Evolutionary conservation across 2,797 vertebrate genomes (phyloP), one percentile per base, ranked within the genome.

Genomic region (Cynodonichthys magdalenae): DNA sequence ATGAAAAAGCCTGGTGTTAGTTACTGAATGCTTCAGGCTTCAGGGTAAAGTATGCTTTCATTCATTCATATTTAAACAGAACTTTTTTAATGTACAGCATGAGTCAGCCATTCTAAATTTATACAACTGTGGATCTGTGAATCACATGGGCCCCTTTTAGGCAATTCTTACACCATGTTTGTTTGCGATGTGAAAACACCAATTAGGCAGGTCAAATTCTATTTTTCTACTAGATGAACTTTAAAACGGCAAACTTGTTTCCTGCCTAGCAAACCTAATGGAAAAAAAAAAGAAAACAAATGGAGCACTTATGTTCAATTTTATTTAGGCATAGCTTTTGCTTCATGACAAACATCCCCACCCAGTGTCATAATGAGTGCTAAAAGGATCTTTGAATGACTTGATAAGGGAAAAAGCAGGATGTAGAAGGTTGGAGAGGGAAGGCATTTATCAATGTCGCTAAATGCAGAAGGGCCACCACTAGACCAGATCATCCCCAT

Each of bases 401-500:
- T 69, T 78, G 64, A 86, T 85, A 62, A 71, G 51, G 28, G 28
- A 46, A 45, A 15, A 57, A 56, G 41, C 20, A 15, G 14, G 9
- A 41, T 15, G 31, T 9, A 19, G 57, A 41, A 19, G 52, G 57
- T 34, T n/a, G 15, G 15, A 7, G 20, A 4, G 14, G 46, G 17
- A 69, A 70, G 67, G 77, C 34, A 74, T 61, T 85, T 66, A 34
- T 36, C 20, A 64, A 28, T 53, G 59, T 56, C 15, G 17, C 34
- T 49, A 69, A 36, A 58, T n/a, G 11, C 19, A 53, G 10, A 53
- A n/a, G 57, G 53, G 14, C 51, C 41, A 24, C 15, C 31, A 1
- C 36, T 72, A 81, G 54, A 82, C 63, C 77, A 79, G 80, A 83
- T 81, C 63, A 87, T 74, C 64, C 61, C 29, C 60, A 61, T 77